These are phyloP conservation scores for Okapia johnstoni DNA, from an alignment of 2,113 vertebrate species.

Conservation along the genomic window DNA sequence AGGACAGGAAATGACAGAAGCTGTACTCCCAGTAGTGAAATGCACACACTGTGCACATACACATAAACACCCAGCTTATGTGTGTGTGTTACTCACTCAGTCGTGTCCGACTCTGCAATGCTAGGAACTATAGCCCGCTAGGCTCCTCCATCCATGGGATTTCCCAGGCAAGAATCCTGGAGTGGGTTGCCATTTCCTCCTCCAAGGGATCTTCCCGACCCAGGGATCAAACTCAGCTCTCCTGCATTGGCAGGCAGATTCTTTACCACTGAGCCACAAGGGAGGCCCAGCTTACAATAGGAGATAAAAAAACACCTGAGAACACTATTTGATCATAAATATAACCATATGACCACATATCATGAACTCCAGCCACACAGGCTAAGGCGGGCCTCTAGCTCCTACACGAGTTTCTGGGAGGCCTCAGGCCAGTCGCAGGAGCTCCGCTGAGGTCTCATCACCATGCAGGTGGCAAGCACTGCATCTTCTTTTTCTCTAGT, in stretches of 20 bases:
- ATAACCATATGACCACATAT: rapidly evolving
- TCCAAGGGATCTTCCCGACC: background rate
- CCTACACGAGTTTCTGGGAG: background rate
- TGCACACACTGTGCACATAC: rapidly evolving
- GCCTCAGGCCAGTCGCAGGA: background rate
- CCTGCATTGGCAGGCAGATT: background rate
- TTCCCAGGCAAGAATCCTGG: background rate
- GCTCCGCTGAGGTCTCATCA: rapidly evolving
- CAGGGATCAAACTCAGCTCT: background rate
- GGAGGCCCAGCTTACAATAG: background rate
- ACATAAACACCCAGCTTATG: background rate
- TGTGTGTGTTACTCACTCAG: background rate
- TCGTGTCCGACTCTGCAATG: background rate
- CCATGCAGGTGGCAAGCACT: too few relatives aligned
- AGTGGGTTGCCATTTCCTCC: background rate
- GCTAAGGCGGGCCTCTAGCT: background rate
- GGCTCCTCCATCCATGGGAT: background rate
- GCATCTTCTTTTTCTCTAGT: background rate
- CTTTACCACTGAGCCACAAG: background rate
- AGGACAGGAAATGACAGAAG: background rate
- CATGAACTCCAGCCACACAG: background rate
- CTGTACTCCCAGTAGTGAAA: background rate
- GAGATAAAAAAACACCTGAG: background rate
- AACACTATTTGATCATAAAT: background rate
- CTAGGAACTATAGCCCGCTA: background rate